Evolutionary conservation across 2,113 vertebrate genomes (phyloP).

Genomic region (Ibidorhyncha struthersii): DNA sequence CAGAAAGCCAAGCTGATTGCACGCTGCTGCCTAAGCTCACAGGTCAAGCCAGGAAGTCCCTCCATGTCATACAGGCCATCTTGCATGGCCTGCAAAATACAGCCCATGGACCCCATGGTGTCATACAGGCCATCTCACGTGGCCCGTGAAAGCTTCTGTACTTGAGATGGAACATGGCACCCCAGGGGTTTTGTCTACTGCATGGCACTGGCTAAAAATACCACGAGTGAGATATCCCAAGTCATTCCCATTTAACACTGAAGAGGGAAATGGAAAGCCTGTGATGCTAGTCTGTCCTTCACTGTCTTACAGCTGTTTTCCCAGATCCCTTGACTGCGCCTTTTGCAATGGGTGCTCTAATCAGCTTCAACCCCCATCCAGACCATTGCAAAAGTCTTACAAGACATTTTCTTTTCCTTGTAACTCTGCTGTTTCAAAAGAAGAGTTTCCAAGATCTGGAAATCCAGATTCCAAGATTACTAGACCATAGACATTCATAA

Average conservation of each 20-base stretch:
- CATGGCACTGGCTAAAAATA: not conserved
- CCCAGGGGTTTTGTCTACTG: not conserved
- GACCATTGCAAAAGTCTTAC: not conserved
- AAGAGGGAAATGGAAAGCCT: not conserved
- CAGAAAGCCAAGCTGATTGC: not conserved
- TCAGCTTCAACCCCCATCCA: not conserved
- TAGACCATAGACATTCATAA: not conserved
- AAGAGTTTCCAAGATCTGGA: not conserved
- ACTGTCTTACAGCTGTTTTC: not conserved
- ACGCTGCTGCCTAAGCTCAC: not conserved
- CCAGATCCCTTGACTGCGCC: not conserved
- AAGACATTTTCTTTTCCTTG: not conserved
- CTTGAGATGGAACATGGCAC: not conserved
- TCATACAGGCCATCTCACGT: rapidly evolving
- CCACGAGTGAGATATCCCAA: not conserved
- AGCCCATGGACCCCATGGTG: not conserved
- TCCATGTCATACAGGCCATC: not conserved
- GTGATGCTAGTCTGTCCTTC: not conserved
- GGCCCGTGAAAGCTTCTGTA: not conserved
- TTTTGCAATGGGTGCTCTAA: not conserved
- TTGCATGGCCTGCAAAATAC: not conserved
- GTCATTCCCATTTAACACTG: not conserved
- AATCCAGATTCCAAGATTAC: not conserved
- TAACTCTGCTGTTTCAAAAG: not conserved
- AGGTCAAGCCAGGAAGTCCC: not conserved